Evolutionary conservation across 2,113 vertebrate species (phyloP), one percentile per base, ranked within the genome.

Genomic region (Thymallus thymallus): DNA sequence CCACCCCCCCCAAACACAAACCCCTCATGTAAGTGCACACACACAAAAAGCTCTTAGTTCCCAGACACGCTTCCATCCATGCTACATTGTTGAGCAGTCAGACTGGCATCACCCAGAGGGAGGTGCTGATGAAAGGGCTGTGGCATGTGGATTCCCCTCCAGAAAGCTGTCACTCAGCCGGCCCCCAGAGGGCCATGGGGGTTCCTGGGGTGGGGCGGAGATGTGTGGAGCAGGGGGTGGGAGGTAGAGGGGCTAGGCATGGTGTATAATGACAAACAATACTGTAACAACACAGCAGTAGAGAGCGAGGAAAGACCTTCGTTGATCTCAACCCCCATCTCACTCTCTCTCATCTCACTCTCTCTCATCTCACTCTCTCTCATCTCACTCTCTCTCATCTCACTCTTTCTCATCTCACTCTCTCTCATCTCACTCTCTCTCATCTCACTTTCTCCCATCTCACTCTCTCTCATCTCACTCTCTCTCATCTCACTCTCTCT

Each of bases 61-160:
- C 35, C 18, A 30, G 20, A 10, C 46, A 76, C 29, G 71, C 35
- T 71, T 88, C 16, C 29, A 18, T 16, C 12, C 29, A 18, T 16
- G 3, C 81, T 82, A 78, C 81, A 75, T 79, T 32, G 35, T 68
- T 76, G 71, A 32, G 22, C 76, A 81, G 80, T 81, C 80, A 84
- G 80, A 84, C 83, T 69, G 73, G 75, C 23, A 45, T 68, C 65
- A 55, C 80, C 75, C 72, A 62, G 76, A 78, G 73, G 83, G 76
- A 24, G 35, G 69, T 66, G 30, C 68, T 74, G 84, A 87, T 88
- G 85, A 87, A 87, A 85, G 68, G 77, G 71, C 77, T 81, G 61
- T 18, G 48, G 48, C 76, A 71, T 84, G 88, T 82, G 83, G 86
- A 86, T 85, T 84, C 72, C 77, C 79, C 84, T 81, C 72, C 71